Conservation (phyloP, 2,797 vertebrate genomes). For the Hydrocynus forskahlii region DNA sequence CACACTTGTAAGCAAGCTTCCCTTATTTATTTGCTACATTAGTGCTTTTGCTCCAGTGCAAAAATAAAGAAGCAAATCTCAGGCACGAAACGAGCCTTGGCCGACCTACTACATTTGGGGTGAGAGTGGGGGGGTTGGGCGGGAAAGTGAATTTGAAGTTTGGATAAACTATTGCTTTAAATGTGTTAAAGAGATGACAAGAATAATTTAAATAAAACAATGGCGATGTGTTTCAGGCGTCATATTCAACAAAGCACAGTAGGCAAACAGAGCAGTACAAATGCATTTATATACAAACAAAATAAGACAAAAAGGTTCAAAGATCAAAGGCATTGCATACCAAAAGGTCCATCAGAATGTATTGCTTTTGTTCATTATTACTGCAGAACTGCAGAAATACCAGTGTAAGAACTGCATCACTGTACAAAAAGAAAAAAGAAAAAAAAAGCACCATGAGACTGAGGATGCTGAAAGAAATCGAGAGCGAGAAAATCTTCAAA, state of each 20-base stretch:
- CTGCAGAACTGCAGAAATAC: conserved; percentile 1
- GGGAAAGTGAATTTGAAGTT: background rate
- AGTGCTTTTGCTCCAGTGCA: too few species aligned
- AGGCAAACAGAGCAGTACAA: conserved; percentile 13
- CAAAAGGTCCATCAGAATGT: conserved; percentile 6
- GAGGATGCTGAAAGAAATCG: conserved; percentile 18
- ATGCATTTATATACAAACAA: conserved; percentile 1
- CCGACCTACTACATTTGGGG: background rate
- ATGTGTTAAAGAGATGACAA: background rate
- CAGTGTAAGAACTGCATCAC: conserved; percentile 22
- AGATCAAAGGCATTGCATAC: conserved; percentile 28
- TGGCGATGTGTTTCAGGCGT: background rate
- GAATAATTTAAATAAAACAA: background rate
- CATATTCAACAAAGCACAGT: background rate
- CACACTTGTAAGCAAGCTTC: too few species aligned
- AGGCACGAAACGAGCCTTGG: too few species aligned
- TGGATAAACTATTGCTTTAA: background rate
- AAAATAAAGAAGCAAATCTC: too few species aligned
- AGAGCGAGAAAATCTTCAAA: conserved; percentile 29
- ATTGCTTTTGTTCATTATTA: background rate
- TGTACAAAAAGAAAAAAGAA: conserved; percentile 2
- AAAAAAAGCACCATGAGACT: conserved; percentile 15
- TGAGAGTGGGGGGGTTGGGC: too few species aligned
- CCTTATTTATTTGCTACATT: too few species aligned
- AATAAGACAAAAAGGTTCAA: background rate